phyloP scores from a whole-genome alignment of 2,113 vertebrate species.

The Epinephelus cyanopodus region DNA sequence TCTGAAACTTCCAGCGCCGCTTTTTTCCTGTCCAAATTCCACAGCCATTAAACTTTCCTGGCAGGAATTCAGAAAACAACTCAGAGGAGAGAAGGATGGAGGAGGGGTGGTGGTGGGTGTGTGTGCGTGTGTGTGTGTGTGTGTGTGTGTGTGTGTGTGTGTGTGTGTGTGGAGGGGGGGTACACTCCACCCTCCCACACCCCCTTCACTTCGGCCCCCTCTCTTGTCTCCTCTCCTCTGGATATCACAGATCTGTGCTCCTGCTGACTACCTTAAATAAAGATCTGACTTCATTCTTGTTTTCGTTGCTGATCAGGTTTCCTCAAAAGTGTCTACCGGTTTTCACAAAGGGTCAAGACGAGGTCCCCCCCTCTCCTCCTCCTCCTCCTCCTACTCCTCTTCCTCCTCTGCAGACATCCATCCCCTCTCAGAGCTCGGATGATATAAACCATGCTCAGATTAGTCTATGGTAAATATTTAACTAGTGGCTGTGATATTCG shows the following conservation, averaged over 20 bases:
- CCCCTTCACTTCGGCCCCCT: slow-evolving; percentile 23
- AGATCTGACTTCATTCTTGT: slow-evolving; percentile 85
- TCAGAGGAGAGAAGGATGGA: slow-evolving; percentile 74
- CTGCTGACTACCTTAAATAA: slow-evolving; percentile 85
- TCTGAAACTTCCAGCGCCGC: slow-evolving; percentile 91
- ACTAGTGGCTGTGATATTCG: slow-evolving; percentile 64
- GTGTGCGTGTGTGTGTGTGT: not conserved
- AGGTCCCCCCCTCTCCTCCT: slow-evolving; percentile 61
- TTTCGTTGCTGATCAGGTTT: slow-evolving; percentile 85
- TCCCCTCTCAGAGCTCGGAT: slow-evolving; percentile 56
- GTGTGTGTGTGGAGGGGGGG: not conserved
- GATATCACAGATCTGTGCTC: slow-evolving; percentile 82
- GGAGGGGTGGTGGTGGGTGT: slow-evolving; percentile 2
- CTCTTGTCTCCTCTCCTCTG: slow-evolving; percentile 80
- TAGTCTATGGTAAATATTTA: slow-evolving; percentile 77
- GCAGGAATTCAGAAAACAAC: slow-evolving; percentile 88
- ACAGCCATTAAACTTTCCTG: slow-evolving; percentile 98
- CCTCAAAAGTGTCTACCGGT: slow-evolving; percentile 82
- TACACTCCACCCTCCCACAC: slow-evolving; percentile 28
- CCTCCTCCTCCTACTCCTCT: not conserved
- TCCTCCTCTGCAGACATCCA: slow-evolving; percentile 56
- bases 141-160: not conserved
- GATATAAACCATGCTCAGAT: slow-evolving; percentile 77
- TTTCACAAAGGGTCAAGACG: slow-evolving; percentile 80
- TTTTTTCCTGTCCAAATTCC: slow-evolving; percentile 95